Conservation (phyloP, 2,113 vertebrate species). For the Silurus meridionalis region DNA sequence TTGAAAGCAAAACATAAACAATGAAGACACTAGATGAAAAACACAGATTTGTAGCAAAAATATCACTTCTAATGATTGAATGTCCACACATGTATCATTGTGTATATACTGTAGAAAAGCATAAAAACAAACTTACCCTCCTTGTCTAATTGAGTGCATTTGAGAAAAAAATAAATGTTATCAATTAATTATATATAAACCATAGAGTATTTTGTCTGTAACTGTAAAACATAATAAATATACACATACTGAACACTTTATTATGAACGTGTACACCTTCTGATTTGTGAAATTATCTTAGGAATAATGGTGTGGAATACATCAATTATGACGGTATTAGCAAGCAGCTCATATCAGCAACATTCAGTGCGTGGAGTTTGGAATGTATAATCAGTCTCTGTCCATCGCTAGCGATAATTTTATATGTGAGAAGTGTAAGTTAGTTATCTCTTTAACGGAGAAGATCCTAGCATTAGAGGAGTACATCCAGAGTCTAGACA, state of each 20-base stretch:
- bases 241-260: background rate
- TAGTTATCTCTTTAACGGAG: too few relatives aligned
- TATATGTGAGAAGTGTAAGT: too few relatives aligned
- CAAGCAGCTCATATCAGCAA: background rate
- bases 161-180: slow-evolving; percentile 1
- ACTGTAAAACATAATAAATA: background rate
- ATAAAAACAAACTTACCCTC: slow-evolving; percentile 55
- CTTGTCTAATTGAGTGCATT: slow-evolving; percentile 48
- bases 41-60: background rate
- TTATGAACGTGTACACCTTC: background rate
- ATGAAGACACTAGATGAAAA: background rate
- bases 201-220: background rate
- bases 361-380: too few relatives aligned
- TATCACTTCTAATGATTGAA: background rate
- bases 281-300: background rate
- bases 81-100: background rate
- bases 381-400: too few relatives aligned
- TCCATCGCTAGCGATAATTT: too few relatives aligned
- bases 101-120: background rate
- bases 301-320: background rate
- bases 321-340: background rate
- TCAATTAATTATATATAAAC: background rate
- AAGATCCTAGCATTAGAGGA: too few relatives aligned
- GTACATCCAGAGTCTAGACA: too few relatives aligned
- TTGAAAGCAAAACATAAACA: background rate